Evolutionary conservation across 2,113 vertebrate genomes (phyloP).

Genomic region (Phaethornis superciliosus): DNA sequence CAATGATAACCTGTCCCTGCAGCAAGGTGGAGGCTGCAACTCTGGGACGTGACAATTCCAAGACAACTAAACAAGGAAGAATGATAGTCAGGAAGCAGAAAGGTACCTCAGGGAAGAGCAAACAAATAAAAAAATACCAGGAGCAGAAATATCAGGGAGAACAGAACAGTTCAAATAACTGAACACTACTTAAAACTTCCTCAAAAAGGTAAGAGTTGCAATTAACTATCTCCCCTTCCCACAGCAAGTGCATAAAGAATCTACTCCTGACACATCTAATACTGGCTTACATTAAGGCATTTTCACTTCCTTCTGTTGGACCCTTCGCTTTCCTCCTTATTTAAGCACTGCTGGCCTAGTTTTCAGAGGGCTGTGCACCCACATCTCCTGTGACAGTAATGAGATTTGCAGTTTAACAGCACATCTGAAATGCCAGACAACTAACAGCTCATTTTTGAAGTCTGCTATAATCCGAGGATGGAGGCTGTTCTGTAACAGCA

Average conservation of each 20-base stretch:
- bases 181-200: not conserved
- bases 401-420: conserved; percentile 33
- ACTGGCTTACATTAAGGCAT: not conserved
- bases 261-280: not conserved
- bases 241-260: not conserved
- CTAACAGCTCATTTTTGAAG: not conserved
- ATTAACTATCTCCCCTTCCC: not conserved
- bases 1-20: not conserved
- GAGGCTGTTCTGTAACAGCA: not conserved
- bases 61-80: not conserved
- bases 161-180: not conserved
- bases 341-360: conserved; percentile 20
- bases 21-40: not conserved
- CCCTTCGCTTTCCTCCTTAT: not conserved
- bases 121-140: not conserved
- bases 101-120: not conserved
- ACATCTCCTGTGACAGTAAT: conserved; percentile 6
- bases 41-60: not conserved
- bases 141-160: not conserved
- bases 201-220: not conserved
- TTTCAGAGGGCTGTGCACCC: conserved; percentile 21
- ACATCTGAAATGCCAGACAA: conserved; percentile 1
- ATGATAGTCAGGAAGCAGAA: not conserved
- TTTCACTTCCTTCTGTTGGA: not conserved
- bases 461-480: not conserved